Conservation (phyloP, 2,888 invertebrate genomes). For the Tiliacea aurago region DNA sequence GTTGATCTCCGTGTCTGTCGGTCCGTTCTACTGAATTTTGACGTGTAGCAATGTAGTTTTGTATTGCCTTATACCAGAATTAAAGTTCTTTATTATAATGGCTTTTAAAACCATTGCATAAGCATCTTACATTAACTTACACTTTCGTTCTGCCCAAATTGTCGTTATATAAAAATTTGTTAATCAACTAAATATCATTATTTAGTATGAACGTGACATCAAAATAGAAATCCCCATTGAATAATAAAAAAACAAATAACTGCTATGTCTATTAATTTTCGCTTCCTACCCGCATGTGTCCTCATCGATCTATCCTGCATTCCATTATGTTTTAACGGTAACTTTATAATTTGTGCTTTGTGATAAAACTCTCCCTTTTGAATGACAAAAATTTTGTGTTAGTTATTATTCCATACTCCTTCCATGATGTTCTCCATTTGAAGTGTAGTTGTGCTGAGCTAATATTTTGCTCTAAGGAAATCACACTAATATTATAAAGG, state of each 20-base stretch:
- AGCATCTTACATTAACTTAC: not conserved
- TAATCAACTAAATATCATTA: not conserved
- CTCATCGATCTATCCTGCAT: slow-evolving; percentile 81
- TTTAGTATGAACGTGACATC: not conserved
- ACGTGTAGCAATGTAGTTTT: not conserved
- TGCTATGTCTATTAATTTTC: slow-evolving; percentile 66
- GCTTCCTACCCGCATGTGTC: slow-evolving; percentile 78
- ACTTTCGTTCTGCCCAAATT: not conserved
- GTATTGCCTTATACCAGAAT: not conserved
- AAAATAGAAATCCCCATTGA: slow-evolving; percentile 22
- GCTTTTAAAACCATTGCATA: not conserved
- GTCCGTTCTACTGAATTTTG: not conserved
- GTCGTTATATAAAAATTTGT: not conserved
- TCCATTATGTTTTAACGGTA: slow-evolving; percentile 75
- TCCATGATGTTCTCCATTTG: slow-evolving; percentile 11
- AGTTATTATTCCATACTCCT: slow-evolving; percentile 11
- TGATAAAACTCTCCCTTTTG: slow-evolving; percentile 65
- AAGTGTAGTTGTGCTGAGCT: slow-evolving; percentile 23
- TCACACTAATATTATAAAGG: too few species aligned
- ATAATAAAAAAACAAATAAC: slow-evolving; percentile 48
- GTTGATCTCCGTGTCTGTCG: not conserved
- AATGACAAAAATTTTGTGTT: slow-evolving; percentile 34
- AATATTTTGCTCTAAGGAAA: slow-evolving; percentile 16
- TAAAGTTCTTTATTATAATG: not conserved
- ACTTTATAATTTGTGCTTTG: slow-evolving; percentile 64